Percentiles rank a stretch among this genome's conserved stretches.
These are phyloP conservation scores for Varanus salvator DNA, from an alignment of 2,113 vertebrate species.

Conservation along the genomic window DNA sequence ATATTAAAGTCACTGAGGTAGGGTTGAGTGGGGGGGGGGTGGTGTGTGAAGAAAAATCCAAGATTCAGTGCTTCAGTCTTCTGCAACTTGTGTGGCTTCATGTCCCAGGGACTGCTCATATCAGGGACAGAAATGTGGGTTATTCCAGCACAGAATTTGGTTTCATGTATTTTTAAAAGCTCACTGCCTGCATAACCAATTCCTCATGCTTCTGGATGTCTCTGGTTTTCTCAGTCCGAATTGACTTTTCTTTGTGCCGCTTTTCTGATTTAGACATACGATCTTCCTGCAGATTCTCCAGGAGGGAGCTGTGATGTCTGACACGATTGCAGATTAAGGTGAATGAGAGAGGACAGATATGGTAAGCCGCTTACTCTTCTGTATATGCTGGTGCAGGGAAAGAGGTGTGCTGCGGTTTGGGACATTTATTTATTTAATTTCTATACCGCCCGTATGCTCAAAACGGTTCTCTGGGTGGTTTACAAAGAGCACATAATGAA, in stretches of 20 bases:
- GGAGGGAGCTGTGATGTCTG: not conserved
- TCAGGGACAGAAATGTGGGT: not conserved
- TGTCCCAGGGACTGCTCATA: not conserved
- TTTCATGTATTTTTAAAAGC: not conserved
- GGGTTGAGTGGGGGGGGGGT: too few relatives aligned
- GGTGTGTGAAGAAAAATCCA: not conserved
- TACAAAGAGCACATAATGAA: too few relatives aligned
- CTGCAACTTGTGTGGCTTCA: too few relatives aligned
- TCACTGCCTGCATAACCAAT: too few relatives aligned
- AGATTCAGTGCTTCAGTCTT: too few relatives aligned
- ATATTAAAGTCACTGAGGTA: too few relatives aligned
- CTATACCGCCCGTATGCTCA: too few relatives aligned
- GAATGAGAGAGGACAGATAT: not conserved
- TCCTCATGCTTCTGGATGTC: not conserved
- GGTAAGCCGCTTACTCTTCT: not conserved
- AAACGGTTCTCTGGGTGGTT: too few relatives aligned
- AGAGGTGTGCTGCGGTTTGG: too few relatives aligned
- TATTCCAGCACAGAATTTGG: not conserved
- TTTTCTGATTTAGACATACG: too few relatives aligned
- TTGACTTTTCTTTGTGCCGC: not conserved
- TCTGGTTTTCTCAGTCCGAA: not conserved
- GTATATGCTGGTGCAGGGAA: not conserved
- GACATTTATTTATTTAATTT: too few relatives aligned
- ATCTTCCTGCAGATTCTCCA: not conserved
- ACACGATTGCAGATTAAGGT: not conserved